Base-by-base conservation (phyloP, 1,140 invertebrate species). In the Leptinotarsa texana region DNA sequence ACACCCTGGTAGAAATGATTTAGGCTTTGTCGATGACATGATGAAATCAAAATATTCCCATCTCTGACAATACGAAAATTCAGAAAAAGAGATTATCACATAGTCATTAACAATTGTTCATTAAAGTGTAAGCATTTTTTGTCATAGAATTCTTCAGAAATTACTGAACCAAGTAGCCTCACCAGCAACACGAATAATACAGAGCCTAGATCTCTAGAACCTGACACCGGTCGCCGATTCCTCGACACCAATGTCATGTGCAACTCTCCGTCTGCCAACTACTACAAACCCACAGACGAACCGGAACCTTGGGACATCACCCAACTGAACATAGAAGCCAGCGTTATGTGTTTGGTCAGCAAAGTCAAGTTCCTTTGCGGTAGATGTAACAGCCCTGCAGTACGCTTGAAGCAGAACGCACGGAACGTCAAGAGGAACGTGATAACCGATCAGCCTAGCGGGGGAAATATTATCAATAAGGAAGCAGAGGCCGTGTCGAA, bases 231-330 rank as follows among this genome's bases (percentile, higher is more conserved):
- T n/a, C 78, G 81, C 18, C 78, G 81, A 22, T 93, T 93, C 80
- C 81, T 93, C 22, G 93, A 94, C 77, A 92, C 91, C 4, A 91
- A 92, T 75, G 89, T 88, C 17, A 93, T 93, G 92, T 92, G 90
- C 77, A 91, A 89, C 78, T 93, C 91, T 8, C 92, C 93, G 0
- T 93, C 92, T 22, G 92, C 92, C 0, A 94, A 94, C 85, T 94
- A 94, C 83, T 94, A 94, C 82, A 91, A 93, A 75, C 92, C 93
- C 1, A 93, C 92, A 0, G 93, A 95, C 80, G 93, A 95, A 82
- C 93, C 93, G 1, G 94, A 96, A 83, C 95, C 95, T 0, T 94
- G 94, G 90, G 95, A 96, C 84, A 87, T 97, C 62, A 96, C 94
- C 0, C 92, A 95, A 79, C 83, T 96, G 17, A 97, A 97, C 81